A percentile compares a stretch with the other conserved stretches of the same genome.
Conservation (phyloP, 2,113 vertebrate species). For the Vanacampus margaritifer region DNA sequence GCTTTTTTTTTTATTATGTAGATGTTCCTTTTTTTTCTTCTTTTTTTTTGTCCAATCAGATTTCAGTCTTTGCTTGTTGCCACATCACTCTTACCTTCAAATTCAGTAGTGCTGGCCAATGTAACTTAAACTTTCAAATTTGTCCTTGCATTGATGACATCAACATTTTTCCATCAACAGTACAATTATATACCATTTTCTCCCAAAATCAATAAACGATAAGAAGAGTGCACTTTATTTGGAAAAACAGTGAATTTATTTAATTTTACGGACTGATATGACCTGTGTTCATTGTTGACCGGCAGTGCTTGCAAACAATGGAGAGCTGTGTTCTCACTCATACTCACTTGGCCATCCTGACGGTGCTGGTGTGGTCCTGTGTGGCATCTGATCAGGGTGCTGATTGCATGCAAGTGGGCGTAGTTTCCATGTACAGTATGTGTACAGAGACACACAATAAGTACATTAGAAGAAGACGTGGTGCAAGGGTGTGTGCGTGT, state of each 20-base stretch:
- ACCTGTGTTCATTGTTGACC: conserved; percentile 10
- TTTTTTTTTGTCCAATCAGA: no score
- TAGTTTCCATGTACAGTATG: not conserved
- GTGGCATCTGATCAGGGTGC: conserved; percentile 23
- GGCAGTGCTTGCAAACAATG: conserved; percentile 30
- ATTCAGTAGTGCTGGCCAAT: no score
- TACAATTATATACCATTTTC: not conserved
- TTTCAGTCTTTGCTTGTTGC: no score
- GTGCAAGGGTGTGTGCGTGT: no score
- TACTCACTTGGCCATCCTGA: conserved; percentile 54
- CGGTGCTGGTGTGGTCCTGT: conserved; percentile 17
- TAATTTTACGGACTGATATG: conserved; percentile 9
- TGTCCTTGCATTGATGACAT: no score
- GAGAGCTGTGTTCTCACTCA: conserved; percentile 21
- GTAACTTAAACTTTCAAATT: no score
- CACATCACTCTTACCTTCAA: no score
- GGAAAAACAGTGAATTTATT: not conserved
- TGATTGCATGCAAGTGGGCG: conserved; percentile 3
- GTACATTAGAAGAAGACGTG: not conserved
- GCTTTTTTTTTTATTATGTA: no score
- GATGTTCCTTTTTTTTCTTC: no score
- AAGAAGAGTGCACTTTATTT: not conserved
- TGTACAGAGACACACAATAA: not conserved
- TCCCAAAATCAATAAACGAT: not conserved
- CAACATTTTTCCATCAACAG: no score